A percentile compares a stretch with the other conserved stretches of the same genome.
Evolutionary conservation across 2,888 invertebrate species (phyloP).

Genomic region (Heliconius ethilla): DNA sequence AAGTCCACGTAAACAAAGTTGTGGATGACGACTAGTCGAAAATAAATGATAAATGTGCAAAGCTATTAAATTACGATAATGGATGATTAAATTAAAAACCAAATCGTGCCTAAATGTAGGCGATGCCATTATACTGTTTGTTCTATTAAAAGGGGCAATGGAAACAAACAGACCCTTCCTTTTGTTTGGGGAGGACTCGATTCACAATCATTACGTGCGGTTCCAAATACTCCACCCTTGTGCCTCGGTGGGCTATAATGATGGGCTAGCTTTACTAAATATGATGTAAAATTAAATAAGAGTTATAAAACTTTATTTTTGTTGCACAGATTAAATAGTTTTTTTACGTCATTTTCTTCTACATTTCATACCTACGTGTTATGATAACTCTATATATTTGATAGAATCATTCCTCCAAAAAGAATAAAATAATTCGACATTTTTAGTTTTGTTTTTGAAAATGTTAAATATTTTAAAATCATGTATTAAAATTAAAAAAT

Average conservation of each 20-base stretch:
- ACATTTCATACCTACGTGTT: no score
- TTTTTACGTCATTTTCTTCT: no score
- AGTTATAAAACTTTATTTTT: background rate
- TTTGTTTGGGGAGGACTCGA: constrained; percentile 62
- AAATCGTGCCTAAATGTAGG: constrained; percentile 51
- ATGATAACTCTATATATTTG: no score
- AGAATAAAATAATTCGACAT: no score
- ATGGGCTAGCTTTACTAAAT: background rate
- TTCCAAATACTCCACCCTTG: constrained; percentile 17
- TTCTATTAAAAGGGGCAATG: constrained; percentile 73
- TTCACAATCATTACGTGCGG: constrained; percentile 41
- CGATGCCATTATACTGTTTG: constrained; percentile 70
- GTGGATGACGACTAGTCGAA: background rate
- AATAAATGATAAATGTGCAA: constrained; percentile 22
- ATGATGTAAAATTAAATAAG: background rate
- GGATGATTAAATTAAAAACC: constrained; percentile 52
- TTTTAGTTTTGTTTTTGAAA: no score
- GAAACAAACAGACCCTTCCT: constrained; percentile 65
- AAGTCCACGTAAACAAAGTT: no score
- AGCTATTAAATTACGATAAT: constrained; percentile 49
- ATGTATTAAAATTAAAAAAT: no score
- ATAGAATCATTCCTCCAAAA: no score
- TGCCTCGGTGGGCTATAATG: constrained; percentile 1
- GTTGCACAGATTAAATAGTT: background rate
- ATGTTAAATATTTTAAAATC: no score